phyloP scores from a whole-genome alignment of 1,140 invertebrate species.

The Helicoverpa zea region DNA sequence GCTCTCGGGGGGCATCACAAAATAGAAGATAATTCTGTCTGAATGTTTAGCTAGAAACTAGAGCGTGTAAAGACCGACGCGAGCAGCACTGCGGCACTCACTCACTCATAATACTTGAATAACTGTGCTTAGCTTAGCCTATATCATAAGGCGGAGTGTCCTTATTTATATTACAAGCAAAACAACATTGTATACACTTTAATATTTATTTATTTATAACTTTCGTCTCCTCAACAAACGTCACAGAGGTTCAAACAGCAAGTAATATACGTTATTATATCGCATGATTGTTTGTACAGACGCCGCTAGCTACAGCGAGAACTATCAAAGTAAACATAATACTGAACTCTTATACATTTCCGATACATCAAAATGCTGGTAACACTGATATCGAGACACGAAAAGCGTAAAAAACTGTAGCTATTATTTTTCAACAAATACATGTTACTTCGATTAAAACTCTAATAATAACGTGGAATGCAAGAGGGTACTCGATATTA shows the following conservation, averaged over 20 bases:
- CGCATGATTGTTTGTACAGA: constrained; percentile 63
- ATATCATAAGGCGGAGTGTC: no score
- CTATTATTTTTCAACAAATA: constrained; percentile 38
- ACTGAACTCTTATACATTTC: constrained; percentile 51
- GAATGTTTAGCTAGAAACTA: no score
- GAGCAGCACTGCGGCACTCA: no score
- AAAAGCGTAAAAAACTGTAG: constrained; percentile 41
- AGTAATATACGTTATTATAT: constrained; percentile 64
- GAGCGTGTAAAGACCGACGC: no score
- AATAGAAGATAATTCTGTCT: no score
- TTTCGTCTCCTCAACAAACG: constrained; percentile 72
- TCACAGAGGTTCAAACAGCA: constrained; percentile 72
- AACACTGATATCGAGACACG: constrained; percentile 53
- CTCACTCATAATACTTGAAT: no score
- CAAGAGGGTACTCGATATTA: constrained; percentile 65
- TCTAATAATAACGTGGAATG: constrained; percentile 76
- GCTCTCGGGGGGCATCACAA: no score
- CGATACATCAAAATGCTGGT: constrained; percentile 35
- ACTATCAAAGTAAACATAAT: constrained; percentile 48
- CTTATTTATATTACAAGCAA: constrained; percentile 51
- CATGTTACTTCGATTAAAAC: constrained; percentile 39
- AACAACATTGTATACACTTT: constrained; percentile 65
- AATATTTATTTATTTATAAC: constrained; percentile 73
- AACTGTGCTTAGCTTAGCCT: no score
- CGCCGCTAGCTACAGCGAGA: constrained; percentile 24